A percentile compares a stretch with the other conserved stretches of the same genome.
Evolutionary conservation across 2,888 invertebrate genomes (phyloP).

Genomic region (Drosophila kuntzei): DNA sequence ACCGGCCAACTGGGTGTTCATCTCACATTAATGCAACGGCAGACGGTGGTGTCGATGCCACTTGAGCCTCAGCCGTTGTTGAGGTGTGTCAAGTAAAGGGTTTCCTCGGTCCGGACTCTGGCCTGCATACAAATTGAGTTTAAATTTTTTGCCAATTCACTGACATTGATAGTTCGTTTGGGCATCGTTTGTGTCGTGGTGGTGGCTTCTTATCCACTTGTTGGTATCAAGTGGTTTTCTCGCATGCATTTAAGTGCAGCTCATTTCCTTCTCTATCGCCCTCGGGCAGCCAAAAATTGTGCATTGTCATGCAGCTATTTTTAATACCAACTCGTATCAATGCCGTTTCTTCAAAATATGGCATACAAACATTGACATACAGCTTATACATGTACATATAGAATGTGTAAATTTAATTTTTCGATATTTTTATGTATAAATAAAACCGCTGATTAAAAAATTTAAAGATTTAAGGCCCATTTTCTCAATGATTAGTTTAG

Average conservation of each 20-base stretch:
- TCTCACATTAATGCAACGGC: constrained; percentile 74
- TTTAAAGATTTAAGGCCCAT: too few species aligned
- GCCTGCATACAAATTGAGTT: constrained; percentile 79
- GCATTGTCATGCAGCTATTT: constrained; percentile 72
- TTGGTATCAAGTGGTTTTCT: constrained; percentile 81
- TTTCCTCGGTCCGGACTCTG: constrained; percentile 61
- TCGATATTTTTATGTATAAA: too few species aligned
- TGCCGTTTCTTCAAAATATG: constrained; percentile 17
- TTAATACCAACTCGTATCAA: constrained; percentile 53
- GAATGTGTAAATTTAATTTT: too few species aligned
- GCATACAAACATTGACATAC: neutral
- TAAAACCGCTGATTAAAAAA: too few species aligned
- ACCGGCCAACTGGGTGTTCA: constrained; percentile 71
- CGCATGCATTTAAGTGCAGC: constrained; percentile 79
- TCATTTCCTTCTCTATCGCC: constrained; percentile 78
- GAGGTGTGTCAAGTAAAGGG: constrained; percentile 82
- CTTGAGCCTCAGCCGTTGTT: constrained; percentile 69
- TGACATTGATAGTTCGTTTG: constrained; percentile 82
- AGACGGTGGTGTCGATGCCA: constrained; percentile 57
- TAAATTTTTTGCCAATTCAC: constrained; percentile 81
- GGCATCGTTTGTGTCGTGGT: constrained; percentile 80
- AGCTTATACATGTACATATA: neutral
- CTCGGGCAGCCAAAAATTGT: constrained; percentile 51
- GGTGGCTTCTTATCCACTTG: constrained; percentile 82
- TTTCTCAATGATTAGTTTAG: too few species aligned